Evolutionary conservation across 1,140 invertebrate genomes (phyloP).

Genomic region (Drosophila pachea): DNA sequence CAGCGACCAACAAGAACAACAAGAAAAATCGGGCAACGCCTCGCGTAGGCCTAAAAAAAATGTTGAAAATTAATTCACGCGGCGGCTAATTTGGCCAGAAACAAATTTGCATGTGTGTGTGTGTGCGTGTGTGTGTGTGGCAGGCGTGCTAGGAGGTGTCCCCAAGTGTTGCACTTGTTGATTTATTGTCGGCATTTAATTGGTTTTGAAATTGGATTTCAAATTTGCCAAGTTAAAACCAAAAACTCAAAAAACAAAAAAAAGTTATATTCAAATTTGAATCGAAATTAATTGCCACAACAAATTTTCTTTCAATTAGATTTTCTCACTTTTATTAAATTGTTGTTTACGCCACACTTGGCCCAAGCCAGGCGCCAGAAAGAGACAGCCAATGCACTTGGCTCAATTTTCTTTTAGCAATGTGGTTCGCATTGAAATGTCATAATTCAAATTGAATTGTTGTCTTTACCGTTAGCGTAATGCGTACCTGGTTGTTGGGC

Average conservation of each 20-base stretch:
- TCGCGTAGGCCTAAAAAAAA: slow-evolving; percentile 45
- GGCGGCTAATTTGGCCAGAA: slow-evolving; percentile 64
- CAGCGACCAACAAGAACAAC: slow-evolving; percentile 38
- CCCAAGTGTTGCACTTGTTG: slow-evolving; percentile 71
- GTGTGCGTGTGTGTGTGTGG: slow-evolving; percentile 36
- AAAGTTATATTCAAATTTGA: background rate
- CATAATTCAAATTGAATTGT: slow-evolving; percentile 76
- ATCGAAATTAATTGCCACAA: slow-evolving; percentile 63
- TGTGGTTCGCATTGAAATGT: slow-evolving; percentile 75
- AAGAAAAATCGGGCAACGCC: slow-evolving; percentile 46
- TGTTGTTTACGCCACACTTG: slow-evolving; percentile 18
- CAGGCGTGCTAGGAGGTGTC: slow-evolving; percentile 66
- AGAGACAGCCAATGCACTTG: slow-evolving; percentile 11
- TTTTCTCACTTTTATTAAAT: slow-evolving; percentile 63
- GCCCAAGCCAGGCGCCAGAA: slow-evolving; percentile 32
- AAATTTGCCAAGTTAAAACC: slow-evolving; percentile 24
- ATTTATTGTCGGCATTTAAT: slow-evolving; percentile 74
- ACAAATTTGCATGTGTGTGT: slow-evolving; percentile 33
- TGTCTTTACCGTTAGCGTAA: slow-evolving; percentile 63
- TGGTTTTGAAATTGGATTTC: slow-evolving; percentile 77
- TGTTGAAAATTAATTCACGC: slow-evolving; percentile 62
- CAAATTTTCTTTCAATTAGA: slow-evolving; percentile 73
- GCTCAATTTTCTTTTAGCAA: slow-evolving; percentile 29
- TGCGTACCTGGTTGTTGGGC: slow-evolving; percentile 12
- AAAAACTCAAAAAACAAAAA: slow-evolving; percentile 2